phyloP scores from a whole-genome alignment of 1,140 invertebrate species.

The Atta cephalotes region DNA sequence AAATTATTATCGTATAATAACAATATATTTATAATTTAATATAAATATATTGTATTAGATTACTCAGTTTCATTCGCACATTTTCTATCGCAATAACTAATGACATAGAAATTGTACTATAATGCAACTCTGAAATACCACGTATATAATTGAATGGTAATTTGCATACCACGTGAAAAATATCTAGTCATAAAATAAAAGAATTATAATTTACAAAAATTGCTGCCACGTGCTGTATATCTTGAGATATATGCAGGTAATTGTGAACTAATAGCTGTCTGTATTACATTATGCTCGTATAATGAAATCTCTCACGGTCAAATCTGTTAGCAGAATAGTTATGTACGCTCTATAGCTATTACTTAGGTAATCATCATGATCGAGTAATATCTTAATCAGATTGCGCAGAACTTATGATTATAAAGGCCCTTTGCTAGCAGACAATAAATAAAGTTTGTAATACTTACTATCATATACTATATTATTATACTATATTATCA shows the following conservation, averaged over 20 bases:
- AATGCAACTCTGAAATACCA: conserved; percentile 18
- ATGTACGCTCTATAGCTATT: conserved; percentile 1
- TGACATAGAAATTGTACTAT: conserved; percentile 22
- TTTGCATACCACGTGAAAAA: conserved; percentile 14
- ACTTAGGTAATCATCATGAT: conserved; percentile 29
- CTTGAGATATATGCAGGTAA: background rate
- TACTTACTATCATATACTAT: background rate
- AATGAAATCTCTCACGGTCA: conserved; percentile 25
- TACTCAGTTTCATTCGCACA: conserved; percentile 9
- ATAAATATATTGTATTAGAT: background rate
- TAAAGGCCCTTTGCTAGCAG: background rate
- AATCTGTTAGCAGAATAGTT: conserved; percentile 30
- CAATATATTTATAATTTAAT: conserved; percentile 17
- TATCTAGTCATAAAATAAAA: conserved; percentile 25
- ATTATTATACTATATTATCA: too few relatives aligned
- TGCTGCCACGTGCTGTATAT: background rate
- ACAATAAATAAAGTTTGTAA: background rate
- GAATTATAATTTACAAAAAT: conserved; percentile 39
- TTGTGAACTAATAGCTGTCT: conserved; percentile 13
- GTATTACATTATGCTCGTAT: background rate
- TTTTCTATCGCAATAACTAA: conserved; percentile 27
- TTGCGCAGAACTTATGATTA: background rate
- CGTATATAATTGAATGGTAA: conserved; percentile 23
- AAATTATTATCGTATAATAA: conserved; percentile 4
- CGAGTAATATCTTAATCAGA: conserved; percentile 27